Conservation (phyloP, 2,797 vertebrate species). For the Silurus lanzhouensis region DNA sequence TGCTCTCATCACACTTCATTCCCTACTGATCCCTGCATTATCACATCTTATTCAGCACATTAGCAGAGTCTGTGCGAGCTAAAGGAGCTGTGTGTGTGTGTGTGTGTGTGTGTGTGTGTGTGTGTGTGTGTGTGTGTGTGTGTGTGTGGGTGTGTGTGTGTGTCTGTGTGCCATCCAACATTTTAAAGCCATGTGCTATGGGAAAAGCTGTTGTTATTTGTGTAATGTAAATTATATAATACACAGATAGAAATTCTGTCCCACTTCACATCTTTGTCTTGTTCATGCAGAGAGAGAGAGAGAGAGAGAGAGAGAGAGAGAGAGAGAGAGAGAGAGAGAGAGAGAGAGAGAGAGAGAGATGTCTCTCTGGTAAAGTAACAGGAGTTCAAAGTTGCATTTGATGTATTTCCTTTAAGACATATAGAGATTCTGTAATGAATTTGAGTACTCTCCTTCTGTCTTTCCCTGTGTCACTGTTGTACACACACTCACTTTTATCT, state of each 20-base stretch:
- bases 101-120: conserved; percentile 21
- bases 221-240: background rate
- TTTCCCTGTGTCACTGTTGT: background rate
- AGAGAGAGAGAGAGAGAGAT: background rate
- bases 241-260: conserved; percentile 5
- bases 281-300: too few relatives aligned
- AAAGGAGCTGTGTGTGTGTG: conserved; percentile 13
- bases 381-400: conserved; percentile 54
- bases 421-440: conserved; percentile 10
- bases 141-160: conserved; percentile 21
- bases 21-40: background rate
- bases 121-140: conserved; percentile 16
- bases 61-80: background rate
- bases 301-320: too few relatives aligned
- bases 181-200: background rate
- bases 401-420: conserved; percentile 40
- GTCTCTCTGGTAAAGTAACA: conserved; percentile 41
- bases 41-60: background rate
- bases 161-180: background rate
- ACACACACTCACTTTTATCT: conserved; percentile 18
- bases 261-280: conserved; percentile 26
- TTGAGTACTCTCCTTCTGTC: background rate
- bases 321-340: too few relatives aligned
- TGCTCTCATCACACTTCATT: too few relatives aligned
- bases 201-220: conserved; percentile 2